Conservation (phyloP, 2,797 vertebrate genomes). For the Sebastes trivittatus region DNA sequence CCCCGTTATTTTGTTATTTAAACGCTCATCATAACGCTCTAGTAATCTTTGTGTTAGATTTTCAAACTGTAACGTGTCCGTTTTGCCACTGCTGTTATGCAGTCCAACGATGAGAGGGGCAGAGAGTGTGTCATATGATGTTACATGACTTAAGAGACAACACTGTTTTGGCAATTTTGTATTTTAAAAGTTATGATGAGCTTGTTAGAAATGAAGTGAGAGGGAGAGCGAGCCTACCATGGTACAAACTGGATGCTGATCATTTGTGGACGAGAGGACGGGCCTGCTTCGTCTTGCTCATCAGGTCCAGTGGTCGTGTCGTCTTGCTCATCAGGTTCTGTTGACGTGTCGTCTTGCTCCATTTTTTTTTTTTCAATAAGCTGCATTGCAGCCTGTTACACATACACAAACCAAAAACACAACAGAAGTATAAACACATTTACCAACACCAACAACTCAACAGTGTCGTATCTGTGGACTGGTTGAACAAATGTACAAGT, state of each 20-base stretch:
- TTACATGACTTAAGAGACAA: background rate
- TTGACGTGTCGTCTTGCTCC: background rate
- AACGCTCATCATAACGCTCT: too few relatives aligned
- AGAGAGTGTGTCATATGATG: background rate
- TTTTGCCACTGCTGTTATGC: background rate
- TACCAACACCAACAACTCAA: background rate
- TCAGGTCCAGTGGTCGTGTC: background rate
- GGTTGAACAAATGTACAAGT: background rate
- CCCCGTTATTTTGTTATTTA: too few relatives aligned
- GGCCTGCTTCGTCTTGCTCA: background rate
- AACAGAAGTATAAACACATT: background rate
- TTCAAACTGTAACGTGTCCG: background rate
- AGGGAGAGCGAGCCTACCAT: constrained; percentile 17
- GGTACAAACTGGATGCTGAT: background rate
- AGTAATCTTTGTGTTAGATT: too few relatives aligned
- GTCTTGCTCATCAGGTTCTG: background rate
- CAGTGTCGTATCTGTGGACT: background rate
- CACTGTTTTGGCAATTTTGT: background rate
- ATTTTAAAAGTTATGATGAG: background rate
- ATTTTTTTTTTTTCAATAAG: constrained; percentile 39
- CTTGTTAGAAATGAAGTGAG: background rate
- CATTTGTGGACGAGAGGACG: background rate
- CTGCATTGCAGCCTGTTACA: constrained; percentile 60
- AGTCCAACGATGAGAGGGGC: background rate
- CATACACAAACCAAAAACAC: background rate